Evolutionary conservation across 2,888 invertebrate genomes (phyloP), one percentile per base, ranked within the genome.

Genomic region (Serrognathus titanus): DNA sequence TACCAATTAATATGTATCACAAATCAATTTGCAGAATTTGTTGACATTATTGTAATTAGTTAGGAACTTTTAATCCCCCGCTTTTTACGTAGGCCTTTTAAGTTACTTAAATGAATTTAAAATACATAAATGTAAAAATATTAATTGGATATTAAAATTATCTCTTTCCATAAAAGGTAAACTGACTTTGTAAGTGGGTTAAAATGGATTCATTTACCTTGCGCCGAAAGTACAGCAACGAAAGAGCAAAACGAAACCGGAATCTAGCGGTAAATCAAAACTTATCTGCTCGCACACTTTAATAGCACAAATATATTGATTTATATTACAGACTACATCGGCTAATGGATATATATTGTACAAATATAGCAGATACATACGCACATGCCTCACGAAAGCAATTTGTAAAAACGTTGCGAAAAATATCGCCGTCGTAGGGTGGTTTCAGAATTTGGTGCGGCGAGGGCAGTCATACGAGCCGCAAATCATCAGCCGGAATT

Each of bases 401-500:
- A 53, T 57, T 50, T 53, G 53, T 57, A 57, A 52, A 57, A 57
- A 53, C 48, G 48, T 11, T 40, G 36, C 46, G 37, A 43, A 10
- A 38, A 51, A 57, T 51, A 53, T 40, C 24, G 24, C 7, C 24
- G 24, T 31, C 24, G 24, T 31, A 7, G 24, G 24, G 24, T 31
- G 24, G 24, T 31, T 31, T 31, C 5, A 31, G 24, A 31, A 31
- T 16, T 16, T 9, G 11, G 40, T 55, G 53, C 62, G 65, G 67
- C 59, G 63, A 65, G 61, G 63, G 60, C 61, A 64, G 65, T 63
- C 71, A 73, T 70, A 69, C 68, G 71, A 69, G 73, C 78, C 79
- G 24, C 24, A 83, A 82, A 83, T 83, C 82, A 83, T 81, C 76
- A 63, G 72, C 78, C 82, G 83, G 83, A 83, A 82, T 82, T 82